Base-by-base conservation (phyloP, 2,888 invertebrate genomes). In the Lottia gigantea region DNA sequence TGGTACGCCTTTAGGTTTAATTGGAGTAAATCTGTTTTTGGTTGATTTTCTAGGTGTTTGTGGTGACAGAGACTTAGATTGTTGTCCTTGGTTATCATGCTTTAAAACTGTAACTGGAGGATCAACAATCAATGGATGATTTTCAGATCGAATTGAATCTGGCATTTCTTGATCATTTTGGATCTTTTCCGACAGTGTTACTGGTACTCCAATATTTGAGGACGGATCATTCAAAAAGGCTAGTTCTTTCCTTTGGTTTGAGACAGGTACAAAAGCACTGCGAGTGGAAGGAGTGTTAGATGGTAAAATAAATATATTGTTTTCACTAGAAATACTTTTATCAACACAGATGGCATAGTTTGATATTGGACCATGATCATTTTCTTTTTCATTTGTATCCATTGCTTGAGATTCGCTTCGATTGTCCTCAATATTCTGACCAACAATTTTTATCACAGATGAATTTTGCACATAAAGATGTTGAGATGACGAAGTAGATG, bases 241-340 rank as follows among this genome's bases (percentile, higher is more conserved):
- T 31, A 26, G 25, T 23, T 68, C 68, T 26, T 68, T 68, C 19
- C 68, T 25, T 64, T 73, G 70, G 61, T 74, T 82, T 19, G 82
- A 80, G 62, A 85, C 83, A 0, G 84, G 85, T 49, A 85, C 85
- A 78, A 85, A 85, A 23, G 85, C 85, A 76, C 85, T 85, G 64
- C 82, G 76, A 12, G 77, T 76, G 15, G 79, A 76, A 19, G 77
- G 73, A 64, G 76, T 76, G 25, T 71, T 46, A n/a, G 71, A 46
- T 65, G 71, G 66, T 31, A 70, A 63, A 31, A 68, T 26, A 23
- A 68, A 46, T 19, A 55, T 62, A 45, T 45, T 67, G n/a, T 62
- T 61, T 25, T 62, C 61, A 40, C 61, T 46, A 16, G 61, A 61
- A 19, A 61, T 61, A 25, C 62, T 67, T n/a, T 67, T 62, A 62